Percentiles rank a stretch among this genome's conserved stretches.
Evolutionary conservation across 2,888 invertebrate species (phyloP).

Genomic region (Thysanoteuthis rhombus): DNA sequence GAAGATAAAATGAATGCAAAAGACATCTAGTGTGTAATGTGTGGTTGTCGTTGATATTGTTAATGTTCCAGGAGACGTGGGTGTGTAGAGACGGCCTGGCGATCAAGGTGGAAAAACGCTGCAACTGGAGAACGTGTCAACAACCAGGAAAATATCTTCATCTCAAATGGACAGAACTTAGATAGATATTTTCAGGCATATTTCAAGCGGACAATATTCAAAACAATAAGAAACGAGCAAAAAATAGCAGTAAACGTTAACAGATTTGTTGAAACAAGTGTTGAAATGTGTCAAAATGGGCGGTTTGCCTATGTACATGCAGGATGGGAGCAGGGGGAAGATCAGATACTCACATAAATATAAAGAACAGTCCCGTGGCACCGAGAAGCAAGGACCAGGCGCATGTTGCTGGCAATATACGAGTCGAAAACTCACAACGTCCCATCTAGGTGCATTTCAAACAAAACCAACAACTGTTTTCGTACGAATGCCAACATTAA

Average conservation of each 20-base stretch:
- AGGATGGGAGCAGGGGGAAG: neutral
- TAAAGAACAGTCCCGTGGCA: slow-evolving; percentile 94
- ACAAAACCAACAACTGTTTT: slow-evolving; percentile 34
- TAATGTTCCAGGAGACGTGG: neutral
- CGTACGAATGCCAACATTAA: slow-evolving; percentile 30
- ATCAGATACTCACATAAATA: slow-evolving; percentile 88
- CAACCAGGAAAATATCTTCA: neutral
- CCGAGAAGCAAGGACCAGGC: slow-evolving; percentile 95
- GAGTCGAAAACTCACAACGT: slow-evolving; percentile 59
- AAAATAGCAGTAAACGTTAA: slow-evolving; percentile 32
- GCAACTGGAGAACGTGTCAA: neutral
- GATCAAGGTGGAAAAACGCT: neutral
- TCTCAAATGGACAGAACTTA: neutral
- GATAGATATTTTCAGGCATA: neutral
- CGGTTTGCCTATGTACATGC: slow-evolving; percentile 1
- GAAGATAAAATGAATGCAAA: neutral
- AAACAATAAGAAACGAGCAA: neutral
- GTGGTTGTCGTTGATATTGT: neutral
- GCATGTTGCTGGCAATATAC: slow-evolving; percentile 85
- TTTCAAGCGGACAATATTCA: neutral
- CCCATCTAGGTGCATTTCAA: slow-evolving; percentile 48
- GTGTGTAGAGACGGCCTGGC: slow-evolving; percentile 12
- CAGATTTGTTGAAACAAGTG: slow-evolving; percentile 35
- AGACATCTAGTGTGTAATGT: neutral
- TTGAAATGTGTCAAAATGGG: slow-evolving; percentile 26